Evolutionary conservation across 2,113 vertebrate species (phyloP), one percentile per base, ranked within the genome.

Genomic region (Ancistrus triradiatus): DNA sequence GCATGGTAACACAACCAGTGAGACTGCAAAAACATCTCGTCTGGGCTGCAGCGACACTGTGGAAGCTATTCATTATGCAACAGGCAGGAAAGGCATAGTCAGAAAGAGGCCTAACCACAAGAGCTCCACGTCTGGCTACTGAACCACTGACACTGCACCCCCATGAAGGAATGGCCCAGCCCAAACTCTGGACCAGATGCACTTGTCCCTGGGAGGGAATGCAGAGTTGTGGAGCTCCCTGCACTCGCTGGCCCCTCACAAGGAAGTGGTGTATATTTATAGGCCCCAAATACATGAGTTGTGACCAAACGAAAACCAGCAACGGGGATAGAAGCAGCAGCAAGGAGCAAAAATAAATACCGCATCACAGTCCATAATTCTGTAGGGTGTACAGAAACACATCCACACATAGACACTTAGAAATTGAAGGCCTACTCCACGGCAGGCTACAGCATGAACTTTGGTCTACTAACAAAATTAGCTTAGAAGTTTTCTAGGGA

Each of bases 21-120:
- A n/a, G n/a, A n/a, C n/a, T n/a, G n/a, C n/a, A n/a, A n/a, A n/a
- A n/a, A n/a, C n/a, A n/a, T n/a, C n/a, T n/a, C 85, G 84, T 84
- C 76, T 67, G 72, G 80, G 76, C 81, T 81, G 74, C 52, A 69
- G 80, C 83, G 82, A 81, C 83, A 85, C 75, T 76, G 78, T 84
- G 87, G 85, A 88, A 86, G 86, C 85, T 81, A 87, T 84, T 87
- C 83, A 88, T 87, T 87, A 86, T 67, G 59, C 18, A 33, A 75
- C 58, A 68, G 63, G 69, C 83, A 81, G 74, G 76, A 78, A 80
- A 84, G 80, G 79, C 79, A 83, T 78, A 77, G 81, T 80, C 80
- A 77, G 83, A 85, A 85, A 82, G 81, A 81, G 83, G 78, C 69
- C 74, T 66, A 74, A 85, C 83, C 83, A 79, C 80, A 69, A 79